Evolutionary conservation across 2,113 vertebrate species (phyloP).

Genomic region (Cyprinodon tularosa): DNA sequence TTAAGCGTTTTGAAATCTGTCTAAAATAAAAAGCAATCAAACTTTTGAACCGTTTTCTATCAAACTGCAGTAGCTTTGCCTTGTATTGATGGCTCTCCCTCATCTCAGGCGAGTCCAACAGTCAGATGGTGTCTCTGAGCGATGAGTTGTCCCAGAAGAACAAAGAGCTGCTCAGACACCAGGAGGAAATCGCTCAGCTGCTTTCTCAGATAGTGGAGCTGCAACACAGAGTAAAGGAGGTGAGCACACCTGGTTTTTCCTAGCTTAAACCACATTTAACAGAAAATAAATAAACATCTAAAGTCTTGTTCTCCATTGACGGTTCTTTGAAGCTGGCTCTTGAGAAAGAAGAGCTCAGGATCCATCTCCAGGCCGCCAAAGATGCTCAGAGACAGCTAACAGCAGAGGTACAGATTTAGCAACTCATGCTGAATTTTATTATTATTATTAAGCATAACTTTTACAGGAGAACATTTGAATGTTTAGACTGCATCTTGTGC

Average conservation of each 20-base stretch:
- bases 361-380: slow-evolving; percentile 96
- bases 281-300: not conserved
- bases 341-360: slow-evolving; percentile 96
- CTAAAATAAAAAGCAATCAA: no score
- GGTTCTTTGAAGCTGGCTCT: slow-evolving; percentile 85
- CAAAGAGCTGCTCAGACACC: slow-evolving; percentile 89
- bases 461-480: not conserved
- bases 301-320: slow-evolving; percentile 44
- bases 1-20: no score
- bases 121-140: slow-evolving; percentile 90
- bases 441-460: not conserved
- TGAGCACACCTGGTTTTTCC: slow-evolving; percentile 2
- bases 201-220: slow-evolving; percentile 95
- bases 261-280: no score
- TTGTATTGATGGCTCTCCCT: not conserved
- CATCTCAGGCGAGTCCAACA: slow-evolving; percentile 90
- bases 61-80: not conserved
- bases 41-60: no score
- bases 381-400: slow-evolving; percentile 95
- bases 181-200: slow-evolving; percentile 94
- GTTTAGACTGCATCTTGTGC: not conserved
- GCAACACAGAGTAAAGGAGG: slow-evolving; percentile 93
- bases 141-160: slow-evolving; percentile 92
- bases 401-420: slow-evolving; percentile 83
- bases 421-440: not conserved